Conservation (phyloP, 1,140 invertebrate species). For the Drosophila pectinifera region DNA sequence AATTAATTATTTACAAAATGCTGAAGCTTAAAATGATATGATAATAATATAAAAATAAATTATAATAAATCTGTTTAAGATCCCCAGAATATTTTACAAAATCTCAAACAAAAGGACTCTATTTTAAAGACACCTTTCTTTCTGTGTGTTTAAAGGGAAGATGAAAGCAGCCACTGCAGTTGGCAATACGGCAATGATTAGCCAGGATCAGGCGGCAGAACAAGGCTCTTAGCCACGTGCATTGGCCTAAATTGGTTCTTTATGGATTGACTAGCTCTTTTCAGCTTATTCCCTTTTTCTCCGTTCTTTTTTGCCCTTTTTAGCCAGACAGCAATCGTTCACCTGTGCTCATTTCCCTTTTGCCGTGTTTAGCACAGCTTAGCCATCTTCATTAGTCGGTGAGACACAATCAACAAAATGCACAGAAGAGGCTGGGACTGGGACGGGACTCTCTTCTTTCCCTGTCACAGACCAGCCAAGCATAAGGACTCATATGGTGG, state of each 20-base stretch:
- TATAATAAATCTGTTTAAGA: background rate
- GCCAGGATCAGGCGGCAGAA: conserved; percentile 17
- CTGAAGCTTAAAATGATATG: too few species aligned
- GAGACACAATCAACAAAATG: conserved; percentile 75
- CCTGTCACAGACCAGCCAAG: conserved; percentile 33
- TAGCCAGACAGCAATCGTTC: conserved; percentile 48
- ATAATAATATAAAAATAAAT: background rate
- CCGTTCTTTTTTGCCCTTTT: conserved; percentile 31
- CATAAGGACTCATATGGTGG: conserved; percentile 44
- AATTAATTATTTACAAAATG: conserved; percentile 18
- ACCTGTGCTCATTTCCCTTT: conserved; percentile 34
- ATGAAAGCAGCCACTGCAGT: conserved; percentile 20
- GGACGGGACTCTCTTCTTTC: conserved; percentile 1
- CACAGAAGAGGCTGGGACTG: conserved; percentile 25
- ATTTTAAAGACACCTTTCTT: background rate
- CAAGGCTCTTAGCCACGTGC: conserved; percentile 38
- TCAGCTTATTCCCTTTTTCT: background rate
- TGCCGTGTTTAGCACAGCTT: conserved; percentile 43
- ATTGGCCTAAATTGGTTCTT: conserved; percentile 50
- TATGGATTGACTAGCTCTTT: conserved; percentile 16
- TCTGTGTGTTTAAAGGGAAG: background rate
- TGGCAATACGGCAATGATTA: conserved; percentile 70
- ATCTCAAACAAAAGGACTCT: too few species aligned
- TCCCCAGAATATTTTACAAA: too few species aligned
- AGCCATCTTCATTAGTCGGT: conserved; percentile 70